Conservation (phyloP, 2,888 invertebrate genomes). For the Eristalis pertinax region DNA sequence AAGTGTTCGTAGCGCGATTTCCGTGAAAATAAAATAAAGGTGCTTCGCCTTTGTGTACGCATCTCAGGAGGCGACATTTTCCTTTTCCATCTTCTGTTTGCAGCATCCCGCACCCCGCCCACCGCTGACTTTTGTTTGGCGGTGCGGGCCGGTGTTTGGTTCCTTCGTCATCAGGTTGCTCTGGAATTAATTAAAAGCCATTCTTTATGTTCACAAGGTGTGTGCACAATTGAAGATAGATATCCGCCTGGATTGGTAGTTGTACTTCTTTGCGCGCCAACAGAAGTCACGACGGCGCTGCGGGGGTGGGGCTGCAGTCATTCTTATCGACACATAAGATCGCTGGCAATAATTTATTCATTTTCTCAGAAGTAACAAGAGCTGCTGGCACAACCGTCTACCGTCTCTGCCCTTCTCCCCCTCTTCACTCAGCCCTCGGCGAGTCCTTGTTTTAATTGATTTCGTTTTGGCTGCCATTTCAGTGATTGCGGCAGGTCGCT, state of each 20-base stretch:
- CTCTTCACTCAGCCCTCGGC: not conserved
- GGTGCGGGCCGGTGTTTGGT: not conserved
- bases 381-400: conserved; percentile 37
- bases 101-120: too few relatives aligned
- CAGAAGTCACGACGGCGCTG: not conserved
- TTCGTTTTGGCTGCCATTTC: conserved; percentile 50
- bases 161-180: conserved; percentile 68
- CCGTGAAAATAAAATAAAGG: conserved; percentile 53
- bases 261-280: conserved; percentile 18
- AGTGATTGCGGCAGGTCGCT: conserved; percentile 2
- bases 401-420: conserved; percentile 10
- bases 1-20: conserved; percentile 18
- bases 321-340: conserved; percentile 66
- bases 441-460: conserved; percentile 69
- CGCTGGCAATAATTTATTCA: conserved; percentile 70
- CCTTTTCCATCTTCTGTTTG: conserved; percentile 14
- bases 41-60: conserved; percentile 58
- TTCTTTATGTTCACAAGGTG: conserved; percentile 71
- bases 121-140: too few relatives aligned
- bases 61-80: conserved; percentile 50
- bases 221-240: conserved; percentile 69
- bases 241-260: conserved; percentile 55
- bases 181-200: conserved; percentile 71
- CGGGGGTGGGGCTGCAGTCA: not conserved
- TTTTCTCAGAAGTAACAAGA: conserved; percentile 46